Evolutionary conservation across 1,140 invertebrate species (phyloP), one percentile per base, ranked within the genome.

Genomic region (Tetramorium simillimum): DNA sequence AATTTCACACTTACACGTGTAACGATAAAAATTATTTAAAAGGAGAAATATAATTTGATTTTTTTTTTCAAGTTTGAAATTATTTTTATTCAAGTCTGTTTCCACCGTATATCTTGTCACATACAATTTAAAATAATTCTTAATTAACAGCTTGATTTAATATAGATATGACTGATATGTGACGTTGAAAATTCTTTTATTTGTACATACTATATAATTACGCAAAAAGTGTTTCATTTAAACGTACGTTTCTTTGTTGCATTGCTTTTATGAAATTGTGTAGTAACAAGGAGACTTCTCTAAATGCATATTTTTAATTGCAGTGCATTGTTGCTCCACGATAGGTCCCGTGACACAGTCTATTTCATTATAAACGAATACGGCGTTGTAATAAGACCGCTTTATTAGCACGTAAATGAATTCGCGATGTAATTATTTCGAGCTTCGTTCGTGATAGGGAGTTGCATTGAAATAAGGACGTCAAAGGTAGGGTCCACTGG

Each of bases 331-430:
- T 82, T 70, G 67, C 16, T 1, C 37, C 12, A 40, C 24, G 51
- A 40, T 58, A 43, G 40, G 37, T 70, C 51, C 51, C 62, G n/a
- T 28, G 63, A 81, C 65, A 53, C 53, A 21, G 53, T 62, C 37
- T 70, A 75, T 76, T 84, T 63, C 28, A 51, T 77, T 63, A 80
- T 24, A 80, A 85, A 80, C 37, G 51, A 65, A 80, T 24, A 58
- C 21, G 18, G 58, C 33, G 24, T 85, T 43, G 40, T 65, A 58
- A 60, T 75, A 85, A 80, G 80, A 75, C 28, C 28, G 69, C 69
- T 84, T 73, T 84, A 84, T 84, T 84, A 84, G 69, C 80, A 73
- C 53, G 53, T 84, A 75, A 84, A 84, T 75, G 69, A 84, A 75
- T 75, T 37, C 37, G 18, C 53, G 40, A 84, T 62, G 80, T 84